These are phyloP conservation scores for Lytechinus variegatus DNA, from an alignment of 35 echinoderm and acorn worm species.

Conservation along the genomic window DNA sequence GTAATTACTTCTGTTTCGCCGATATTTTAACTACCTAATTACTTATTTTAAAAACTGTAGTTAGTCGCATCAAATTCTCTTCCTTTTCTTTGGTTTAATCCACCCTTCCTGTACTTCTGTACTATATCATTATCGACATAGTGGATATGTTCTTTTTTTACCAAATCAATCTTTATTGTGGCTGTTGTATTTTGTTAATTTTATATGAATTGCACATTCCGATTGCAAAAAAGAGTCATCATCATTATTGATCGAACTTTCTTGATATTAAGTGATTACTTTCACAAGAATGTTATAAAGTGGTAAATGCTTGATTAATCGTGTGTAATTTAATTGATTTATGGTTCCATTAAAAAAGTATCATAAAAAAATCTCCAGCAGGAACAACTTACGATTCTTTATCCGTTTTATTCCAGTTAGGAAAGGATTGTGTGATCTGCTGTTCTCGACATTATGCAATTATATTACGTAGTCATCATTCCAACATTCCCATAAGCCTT, in stretches of 20 bases:
- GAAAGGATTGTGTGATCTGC: background rate
- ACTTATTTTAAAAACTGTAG: background rate
- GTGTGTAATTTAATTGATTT: background rate
- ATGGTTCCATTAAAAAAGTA: background rate
- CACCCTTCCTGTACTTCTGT: slow-evolving; percentile 44
- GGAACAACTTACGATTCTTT: background rate
- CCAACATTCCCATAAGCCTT: background rate
- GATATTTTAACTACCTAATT: slow-evolving; percentile 24
- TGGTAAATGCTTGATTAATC: background rate
- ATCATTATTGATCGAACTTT: background rate
- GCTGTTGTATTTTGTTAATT: slow-evolving; percentile 44
- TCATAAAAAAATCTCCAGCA: background rate
- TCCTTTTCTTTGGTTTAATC: slow-evolving; percentile 3
- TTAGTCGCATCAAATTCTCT: slow-evolving; percentile 21
- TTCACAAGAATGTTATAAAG: background rate
- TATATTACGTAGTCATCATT: background rate
- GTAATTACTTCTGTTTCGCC: slow-evolving; percentile 14
- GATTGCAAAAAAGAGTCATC: background rate
- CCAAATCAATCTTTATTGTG: slow-evolving; percentile 28
- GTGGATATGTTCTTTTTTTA: slow-evolving; percentile 36
- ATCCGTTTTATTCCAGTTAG: background rate
- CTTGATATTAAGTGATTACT: background rate
- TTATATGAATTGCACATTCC: slow-evolving; percentile 47
- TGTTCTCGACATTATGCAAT: background rate
- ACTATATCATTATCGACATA: slow-evolving; percentile 38